These are phyloP conservation scores for Shinisaurus crocodilurus DNA, from an alignment of 2,113 vertebrate genomes.

Conservation along the genomic window DNA sequence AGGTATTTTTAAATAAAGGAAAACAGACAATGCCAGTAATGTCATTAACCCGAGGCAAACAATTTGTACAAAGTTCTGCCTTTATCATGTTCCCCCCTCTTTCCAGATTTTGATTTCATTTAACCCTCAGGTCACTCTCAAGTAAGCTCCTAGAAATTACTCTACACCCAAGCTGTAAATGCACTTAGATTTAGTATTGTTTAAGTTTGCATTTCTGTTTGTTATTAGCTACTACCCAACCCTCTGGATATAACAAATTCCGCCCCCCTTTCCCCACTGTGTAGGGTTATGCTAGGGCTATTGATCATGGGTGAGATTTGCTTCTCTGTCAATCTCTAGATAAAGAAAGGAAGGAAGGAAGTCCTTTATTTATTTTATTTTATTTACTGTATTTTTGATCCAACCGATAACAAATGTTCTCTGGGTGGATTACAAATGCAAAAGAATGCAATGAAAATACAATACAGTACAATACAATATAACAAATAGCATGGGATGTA, in stretches of 20 bases:
- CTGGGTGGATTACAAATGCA: no score
- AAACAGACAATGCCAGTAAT: conserved; percentile 20
- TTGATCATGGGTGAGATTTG: background rate
- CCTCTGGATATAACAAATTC: background rate
- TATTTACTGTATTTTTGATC: no score
- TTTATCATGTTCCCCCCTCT: background rate
- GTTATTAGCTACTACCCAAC: background rate
- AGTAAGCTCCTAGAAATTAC: conserved; percentile 3
- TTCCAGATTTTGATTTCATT: fast-evolving
- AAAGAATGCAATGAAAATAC: no score
- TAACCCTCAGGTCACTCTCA: fast-evolving
- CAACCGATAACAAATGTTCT: no score
- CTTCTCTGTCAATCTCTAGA: background rate
- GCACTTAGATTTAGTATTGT: background rate
- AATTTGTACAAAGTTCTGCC: background rate
- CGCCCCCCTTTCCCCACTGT: no score
- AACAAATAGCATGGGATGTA: no score
- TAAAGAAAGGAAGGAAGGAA: background rate
- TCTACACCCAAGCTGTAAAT: background rate
- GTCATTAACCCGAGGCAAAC: conserved; percentile 6
- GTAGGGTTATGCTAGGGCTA: background rate
- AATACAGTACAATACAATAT: no score
- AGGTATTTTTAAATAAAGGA: conserved; percentile 23
- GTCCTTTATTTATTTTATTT: no score
- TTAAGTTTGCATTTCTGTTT: background rate